phyloP scores from a whole-genome alignment of 2,113 vertebrate species.

The Kobus ellipsiprymnus region DNA sequence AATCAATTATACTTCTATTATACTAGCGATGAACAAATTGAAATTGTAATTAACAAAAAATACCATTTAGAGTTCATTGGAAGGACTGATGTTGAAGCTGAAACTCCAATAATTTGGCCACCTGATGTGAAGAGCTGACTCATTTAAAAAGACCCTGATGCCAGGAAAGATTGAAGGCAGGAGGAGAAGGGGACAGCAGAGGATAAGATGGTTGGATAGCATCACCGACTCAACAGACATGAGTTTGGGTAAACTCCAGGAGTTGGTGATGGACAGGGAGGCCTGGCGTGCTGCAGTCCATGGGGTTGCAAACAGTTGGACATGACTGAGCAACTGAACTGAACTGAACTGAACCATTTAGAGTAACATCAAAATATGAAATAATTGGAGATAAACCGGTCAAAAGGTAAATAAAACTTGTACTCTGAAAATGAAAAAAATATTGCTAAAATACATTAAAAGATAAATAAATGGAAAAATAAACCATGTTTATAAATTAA shows the following conservation, averaged over 20 bases:
- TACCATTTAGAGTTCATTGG: not conserved
- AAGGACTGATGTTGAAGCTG: not conserved
- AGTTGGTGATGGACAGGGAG: not conserved
- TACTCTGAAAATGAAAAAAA: not conserved
- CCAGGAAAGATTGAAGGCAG: fast-evolving
- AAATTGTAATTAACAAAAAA: slow-evolving; percentile 17
- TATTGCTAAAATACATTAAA: not conserved
- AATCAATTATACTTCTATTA: not conserved
- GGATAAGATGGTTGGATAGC: not conserved
- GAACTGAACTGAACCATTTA: not conserved
- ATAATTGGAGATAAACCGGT: not conserved
- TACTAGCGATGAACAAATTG: not conserved
- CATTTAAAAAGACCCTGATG: not conserved
- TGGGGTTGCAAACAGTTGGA: fast-evolving
- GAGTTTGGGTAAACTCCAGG: not conserved
- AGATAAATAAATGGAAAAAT: not conserved
- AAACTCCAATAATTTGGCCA: not conserved
- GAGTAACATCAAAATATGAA: not conserved
- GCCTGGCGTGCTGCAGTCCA: not conserved
- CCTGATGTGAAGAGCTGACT: not conserved
- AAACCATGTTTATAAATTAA: not conserved
- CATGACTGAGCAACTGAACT: not conserved
- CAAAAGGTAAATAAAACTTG: not conserved
- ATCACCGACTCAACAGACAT: not conserved
- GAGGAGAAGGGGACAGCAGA: fast-evolving